Percentiles rank a stretch among this genome's conserved stretches.
Conservation (phyloP, 1,140 invertebrate species). For the Drosophila serrata region DNA sequence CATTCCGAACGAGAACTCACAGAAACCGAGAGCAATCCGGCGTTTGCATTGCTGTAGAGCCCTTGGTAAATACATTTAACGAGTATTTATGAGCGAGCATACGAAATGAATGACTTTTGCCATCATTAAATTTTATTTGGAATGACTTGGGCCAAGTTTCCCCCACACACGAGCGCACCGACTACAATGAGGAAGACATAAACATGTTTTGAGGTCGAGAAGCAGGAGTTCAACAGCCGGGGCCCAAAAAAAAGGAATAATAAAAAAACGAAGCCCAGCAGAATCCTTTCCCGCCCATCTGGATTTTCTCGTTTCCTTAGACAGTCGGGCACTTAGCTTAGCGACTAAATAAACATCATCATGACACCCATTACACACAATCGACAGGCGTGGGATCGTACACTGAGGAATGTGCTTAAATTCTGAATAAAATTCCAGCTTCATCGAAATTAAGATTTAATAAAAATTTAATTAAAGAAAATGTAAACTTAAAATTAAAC, state of each 20-base stretch:
- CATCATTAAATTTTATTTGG: constrained; percentile 76
- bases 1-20: constrained; percentile 2
- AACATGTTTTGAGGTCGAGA: constrained; percentile 72
- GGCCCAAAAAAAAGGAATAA: constrained; percentile 7
- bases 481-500: too few relatives aligned
- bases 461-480: background rate
- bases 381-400: constrained; percentile 41
- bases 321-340: constrained; percentile 60
- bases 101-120: constrained; percentile 76
- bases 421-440: too few relatives aligned
- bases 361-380: constrained; percentile 72
- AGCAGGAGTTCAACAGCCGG: constrained; percentile 55
- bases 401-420: background rate
- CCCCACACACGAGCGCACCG: constrained; percentile 13
- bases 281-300: constrained; percentile 50
- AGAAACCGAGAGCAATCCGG: constrained; percentile 41
- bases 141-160: constrained; percentile 42
- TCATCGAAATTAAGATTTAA: background rate
- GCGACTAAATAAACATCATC: constrained; percentile 75
- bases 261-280: constrained; percentile 4
- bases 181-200: constrained; percentile 65
- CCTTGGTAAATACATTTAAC: constrained; percentile 76
- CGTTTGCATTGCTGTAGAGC: constrained; percentile 61
- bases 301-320: constrained; percentile 39
- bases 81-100: constrained; percentile 77